Percentiles rank a stretch among this genome's conserved stretches.
Evolutionary conservation across 2,797 vertebrate species (phyloP).

Genomic region (Darevskia nairensis): DNA sequence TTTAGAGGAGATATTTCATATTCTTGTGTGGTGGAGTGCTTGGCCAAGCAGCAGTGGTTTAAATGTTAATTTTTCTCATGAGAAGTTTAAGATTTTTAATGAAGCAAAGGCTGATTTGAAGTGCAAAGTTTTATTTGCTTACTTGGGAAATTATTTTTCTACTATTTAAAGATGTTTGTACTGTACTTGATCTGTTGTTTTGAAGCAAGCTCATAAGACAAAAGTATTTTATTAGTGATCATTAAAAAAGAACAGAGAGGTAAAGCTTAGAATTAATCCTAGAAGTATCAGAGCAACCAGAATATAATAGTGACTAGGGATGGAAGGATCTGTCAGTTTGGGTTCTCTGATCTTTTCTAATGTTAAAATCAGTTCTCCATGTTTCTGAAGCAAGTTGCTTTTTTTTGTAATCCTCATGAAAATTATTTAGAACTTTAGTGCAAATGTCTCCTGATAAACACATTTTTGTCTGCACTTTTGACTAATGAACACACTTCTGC

Average conservation of each 20-base stretch:
- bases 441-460: no score
- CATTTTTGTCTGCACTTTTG: no score
- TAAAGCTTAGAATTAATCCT: conserved; percentile 61
- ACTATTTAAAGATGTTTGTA: conserved; percentile 80
- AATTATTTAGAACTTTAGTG: no score
- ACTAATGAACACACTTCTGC: no score
- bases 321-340: no score
- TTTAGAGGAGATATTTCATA: conserved; percentile 90
- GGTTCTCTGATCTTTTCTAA: no score
- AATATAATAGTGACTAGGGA: conserved; percentile 51
- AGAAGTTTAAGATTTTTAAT: conserved; percentile 86
- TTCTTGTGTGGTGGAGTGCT: conserved; percentile 87
- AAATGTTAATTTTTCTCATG: conserved; percentile 90
- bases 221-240: conserved; percentile 68
- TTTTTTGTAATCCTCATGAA: no score
- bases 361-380: no score
- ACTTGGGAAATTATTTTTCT: conserved; percentile 84
- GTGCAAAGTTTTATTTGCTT: conserved; percentile 87
- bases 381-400: no score
- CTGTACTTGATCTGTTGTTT: conserved; percentile 79
- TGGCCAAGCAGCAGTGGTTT: conserved; percentile 86
- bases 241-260: conserved; percentile 64
- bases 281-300: conserved; percentile 49
- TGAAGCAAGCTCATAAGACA: conserved; percentile 71
- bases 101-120: conserved; percentile 85